These are phyloP conservation scores for Trochalopteron elliotii DNA, from an alignment of 2,113 vertebrate genomes.

Conservation along the genomic window DNA sequence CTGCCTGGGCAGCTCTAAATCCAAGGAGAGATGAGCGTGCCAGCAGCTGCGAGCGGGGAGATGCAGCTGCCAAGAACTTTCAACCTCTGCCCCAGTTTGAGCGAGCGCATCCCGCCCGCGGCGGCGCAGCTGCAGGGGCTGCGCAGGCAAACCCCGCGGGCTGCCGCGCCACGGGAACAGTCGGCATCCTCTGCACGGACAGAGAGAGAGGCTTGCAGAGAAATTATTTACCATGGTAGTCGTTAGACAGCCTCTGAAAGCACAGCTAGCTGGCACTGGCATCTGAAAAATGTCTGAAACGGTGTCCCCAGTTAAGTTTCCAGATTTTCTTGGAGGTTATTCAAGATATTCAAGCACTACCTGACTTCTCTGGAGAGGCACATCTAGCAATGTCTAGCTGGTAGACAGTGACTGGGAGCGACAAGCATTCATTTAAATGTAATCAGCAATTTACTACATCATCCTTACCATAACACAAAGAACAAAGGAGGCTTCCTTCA, in stretches of 20 bases:
- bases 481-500: background rate
- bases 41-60: conserved; percentile 31
- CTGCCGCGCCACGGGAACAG: background rate
- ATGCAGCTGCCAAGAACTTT: conserved; percentile 39
- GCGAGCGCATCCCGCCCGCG: background rate
- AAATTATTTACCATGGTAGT: background rate
- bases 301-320: background rate
- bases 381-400: background rate
- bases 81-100: conserved; percentile 14
- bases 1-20: conserved; percentile 47
- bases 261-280: background rate
- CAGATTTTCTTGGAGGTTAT: background rate
- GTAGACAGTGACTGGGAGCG: background rate
- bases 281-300: conserved; percentile 1
- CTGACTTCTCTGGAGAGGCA: background rate
- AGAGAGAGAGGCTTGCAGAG: background rate
- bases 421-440: background rate
- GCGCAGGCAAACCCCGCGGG: background rate
- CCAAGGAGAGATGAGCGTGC: background rate
- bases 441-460: background rate
- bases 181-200: fast-evolving
- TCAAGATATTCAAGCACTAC: background rate
- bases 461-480: background rate
- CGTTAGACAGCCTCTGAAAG: background rate
- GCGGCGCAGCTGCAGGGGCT: background rate